Conservation (phyloP, 2,888 invertebrate species). For the Lapara coniferarum region DNA sequence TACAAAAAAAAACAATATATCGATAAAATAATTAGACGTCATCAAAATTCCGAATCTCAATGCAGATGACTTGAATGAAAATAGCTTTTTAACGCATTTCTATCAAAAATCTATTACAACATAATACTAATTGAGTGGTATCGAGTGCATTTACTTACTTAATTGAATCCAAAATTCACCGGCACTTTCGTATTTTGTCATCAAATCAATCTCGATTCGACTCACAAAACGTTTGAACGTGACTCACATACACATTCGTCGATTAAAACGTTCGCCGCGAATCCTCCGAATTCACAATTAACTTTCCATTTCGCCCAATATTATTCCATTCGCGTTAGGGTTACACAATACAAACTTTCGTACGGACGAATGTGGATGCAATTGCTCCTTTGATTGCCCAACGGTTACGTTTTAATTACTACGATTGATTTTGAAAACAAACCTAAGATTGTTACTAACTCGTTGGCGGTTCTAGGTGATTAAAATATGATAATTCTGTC, state of each 20-base stretch:
- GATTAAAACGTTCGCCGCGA: slow-evolving; percentile 42
- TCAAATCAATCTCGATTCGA: slow-evolving; percentile 37
- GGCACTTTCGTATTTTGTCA: slow-evolving; percentile 3
- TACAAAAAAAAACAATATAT: too few species aligned
- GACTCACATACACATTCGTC: slow-evolving; percentile 55
- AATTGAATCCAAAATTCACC: background rate
- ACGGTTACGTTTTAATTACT: background rate
- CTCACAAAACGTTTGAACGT: slow-evolving; percentile 45
- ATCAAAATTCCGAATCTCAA: too few species aligned
- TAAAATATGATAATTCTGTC: background rate
- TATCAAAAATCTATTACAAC: background rate
- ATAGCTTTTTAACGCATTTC: too few species aligned
- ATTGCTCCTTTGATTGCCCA: background rate
- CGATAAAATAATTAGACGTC: too few species aligned
- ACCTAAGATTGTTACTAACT: background rate
- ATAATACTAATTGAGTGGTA: background rate
- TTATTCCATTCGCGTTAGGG: slow-evolving; percentile 51
- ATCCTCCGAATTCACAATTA: slow-evolving; percentile 50
- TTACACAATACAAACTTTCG: slow-evolving; percentile 44
- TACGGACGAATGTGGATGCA: background rate
- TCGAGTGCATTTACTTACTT: background rate
- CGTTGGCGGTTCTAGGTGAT: background rate
- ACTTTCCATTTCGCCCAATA: slow-evolving; percentile 70
- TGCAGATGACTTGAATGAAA: too few species aligned
- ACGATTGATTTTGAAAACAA: background rate